Conservation (phyloP, 2,113 vertebrate genomes). For the Myotis lucifugus region DNA sequence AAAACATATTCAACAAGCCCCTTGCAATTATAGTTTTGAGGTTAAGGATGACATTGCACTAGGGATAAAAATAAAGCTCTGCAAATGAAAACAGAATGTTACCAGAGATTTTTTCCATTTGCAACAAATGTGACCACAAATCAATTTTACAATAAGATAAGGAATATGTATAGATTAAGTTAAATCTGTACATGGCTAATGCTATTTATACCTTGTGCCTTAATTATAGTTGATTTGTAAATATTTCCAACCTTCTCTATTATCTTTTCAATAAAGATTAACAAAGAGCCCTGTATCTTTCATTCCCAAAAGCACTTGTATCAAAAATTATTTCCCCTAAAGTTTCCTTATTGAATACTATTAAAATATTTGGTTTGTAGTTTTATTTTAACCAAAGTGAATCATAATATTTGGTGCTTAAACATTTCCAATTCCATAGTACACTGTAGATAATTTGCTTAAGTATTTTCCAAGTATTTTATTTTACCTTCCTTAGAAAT, state of each 20-base stretch:
- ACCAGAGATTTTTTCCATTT: neutral
- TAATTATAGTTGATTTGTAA: slow-evolving; percentile 24
- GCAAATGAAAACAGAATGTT: slow-evolving; percentile 12
- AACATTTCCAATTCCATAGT: neutral
- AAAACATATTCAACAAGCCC: neutral
- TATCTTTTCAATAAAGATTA: slow-evolving; percentile 10
- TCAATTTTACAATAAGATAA: slow-evolving; percentile 22
- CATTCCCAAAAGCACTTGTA: neutral
- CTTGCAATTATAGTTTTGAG: neutral
- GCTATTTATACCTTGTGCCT: neutral
- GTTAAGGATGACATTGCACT: neutral
- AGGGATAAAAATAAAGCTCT: slow-evolving; percentile 16
- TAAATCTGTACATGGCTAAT: neutral
- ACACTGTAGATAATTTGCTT: neutral
- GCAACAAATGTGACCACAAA: neutral
- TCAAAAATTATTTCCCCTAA: neutral
- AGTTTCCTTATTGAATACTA: neutral
- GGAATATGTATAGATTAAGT: neutral
- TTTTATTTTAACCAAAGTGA: slow-evolving; percentile 21
- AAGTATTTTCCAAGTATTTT: neutral
- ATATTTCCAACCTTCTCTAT: neutral
- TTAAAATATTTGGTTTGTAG: neutral
- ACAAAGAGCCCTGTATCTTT: neutral
- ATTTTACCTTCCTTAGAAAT: neutral
- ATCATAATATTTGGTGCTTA: neutral